These are phyloP conservation scores for Onychostruthus taczanowskii DNA, from an alignment of 2,113 vertebrate genomes.

Conservation along the genomic window DNA sequence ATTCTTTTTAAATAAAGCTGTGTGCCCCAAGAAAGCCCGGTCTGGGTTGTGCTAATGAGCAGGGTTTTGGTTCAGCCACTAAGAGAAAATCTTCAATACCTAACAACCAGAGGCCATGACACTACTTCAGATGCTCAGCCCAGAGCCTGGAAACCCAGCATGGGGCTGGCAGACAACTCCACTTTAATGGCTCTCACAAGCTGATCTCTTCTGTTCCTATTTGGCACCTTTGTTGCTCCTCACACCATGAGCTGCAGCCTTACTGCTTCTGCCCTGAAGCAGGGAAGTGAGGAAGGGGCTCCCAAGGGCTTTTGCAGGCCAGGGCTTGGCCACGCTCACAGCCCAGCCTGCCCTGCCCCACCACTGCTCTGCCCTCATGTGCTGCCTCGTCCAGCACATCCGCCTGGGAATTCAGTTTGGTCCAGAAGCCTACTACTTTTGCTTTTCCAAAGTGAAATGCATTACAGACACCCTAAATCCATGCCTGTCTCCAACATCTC, in stretches of 20 bases:
- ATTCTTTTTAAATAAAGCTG: neutral
- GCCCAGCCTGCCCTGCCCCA: neutral
- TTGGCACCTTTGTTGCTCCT: neutral
- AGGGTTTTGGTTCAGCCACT: neutral
- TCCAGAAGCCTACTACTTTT: neutral
- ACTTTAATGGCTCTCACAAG: neutral
- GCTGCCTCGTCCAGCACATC: neutral
- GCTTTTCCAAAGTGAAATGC: neutral
- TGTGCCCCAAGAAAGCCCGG: neutral
- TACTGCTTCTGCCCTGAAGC: neutral
- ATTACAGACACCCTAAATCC: neutral
- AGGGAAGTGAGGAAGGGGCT: rapidly evolving
- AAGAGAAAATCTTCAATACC: neutral
- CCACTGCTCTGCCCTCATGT: too few relatives aligned
- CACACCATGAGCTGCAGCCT: rapidly evolving
- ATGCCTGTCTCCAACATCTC: neutral
- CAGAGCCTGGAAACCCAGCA: neutral
- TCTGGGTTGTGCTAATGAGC: rapidly evolving
- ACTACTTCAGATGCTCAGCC: neutral
- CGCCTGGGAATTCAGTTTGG: neutral
- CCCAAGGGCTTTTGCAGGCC: neutral
- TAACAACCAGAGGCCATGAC: neutral
- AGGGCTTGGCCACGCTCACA: neutral
- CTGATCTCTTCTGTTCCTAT: neutral
- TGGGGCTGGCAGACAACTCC: neutral